A percentile compares a stretch with the other conserved stretches of the same genome.
These are phyloP conservation scores for Drosophila persimilis DNA, from an alignment of 1,140 invertebrate species.

Conservation along the genomic window DNA sequence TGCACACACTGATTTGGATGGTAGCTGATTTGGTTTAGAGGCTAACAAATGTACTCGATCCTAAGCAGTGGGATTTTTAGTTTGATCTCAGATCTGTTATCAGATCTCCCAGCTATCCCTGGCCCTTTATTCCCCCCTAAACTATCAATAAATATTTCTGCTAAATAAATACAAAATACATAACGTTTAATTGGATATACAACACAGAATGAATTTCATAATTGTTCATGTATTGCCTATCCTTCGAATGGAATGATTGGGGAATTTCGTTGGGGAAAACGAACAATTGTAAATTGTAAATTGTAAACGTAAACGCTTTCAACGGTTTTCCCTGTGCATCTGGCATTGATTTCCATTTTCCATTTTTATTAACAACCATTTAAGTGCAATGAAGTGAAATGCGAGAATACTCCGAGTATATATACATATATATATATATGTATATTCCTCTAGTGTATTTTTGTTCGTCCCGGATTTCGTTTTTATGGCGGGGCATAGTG, in stretches of 20 bases:
- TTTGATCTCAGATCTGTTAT: no score
- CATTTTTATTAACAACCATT: conserved; percentile 77
- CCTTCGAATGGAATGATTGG: conserved; percentile 20
- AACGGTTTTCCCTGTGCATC: conserved; percentile 39
- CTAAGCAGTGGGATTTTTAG: no score
- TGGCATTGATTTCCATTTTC: conserved; percentile 68
- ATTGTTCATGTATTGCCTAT: conserved; percentile 27
- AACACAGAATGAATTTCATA: conserved; percentile 31
- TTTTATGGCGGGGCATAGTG: conserved; percentile 49
- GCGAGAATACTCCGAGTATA: conserved; percentile 27
- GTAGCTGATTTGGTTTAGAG: no score
- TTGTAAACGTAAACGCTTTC: conserved; percentile 42
- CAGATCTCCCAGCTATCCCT: no score
- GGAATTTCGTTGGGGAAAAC: conserved; percentile 8
- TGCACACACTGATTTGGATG: background rate
- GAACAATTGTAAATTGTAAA: conserved; percentile 32
- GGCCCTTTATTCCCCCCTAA: background rate
- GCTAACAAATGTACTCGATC: no score
- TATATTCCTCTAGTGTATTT: conserved; percentile 1
- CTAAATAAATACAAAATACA: conserved; percentile 25
- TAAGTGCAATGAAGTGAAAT: conserved; percentile 79
- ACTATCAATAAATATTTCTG: conserved; percentile 21
- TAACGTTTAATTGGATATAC: conserved; percentile 26
- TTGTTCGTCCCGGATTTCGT: conserved; percentile 22
- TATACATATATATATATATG: conserved; percentile 28